Evolutionary conservation across 2,888 invertebrate species (phyloP), one percentile per base, ranked within the genome.

Genomic region (Antheraea yamamai): DNA sequence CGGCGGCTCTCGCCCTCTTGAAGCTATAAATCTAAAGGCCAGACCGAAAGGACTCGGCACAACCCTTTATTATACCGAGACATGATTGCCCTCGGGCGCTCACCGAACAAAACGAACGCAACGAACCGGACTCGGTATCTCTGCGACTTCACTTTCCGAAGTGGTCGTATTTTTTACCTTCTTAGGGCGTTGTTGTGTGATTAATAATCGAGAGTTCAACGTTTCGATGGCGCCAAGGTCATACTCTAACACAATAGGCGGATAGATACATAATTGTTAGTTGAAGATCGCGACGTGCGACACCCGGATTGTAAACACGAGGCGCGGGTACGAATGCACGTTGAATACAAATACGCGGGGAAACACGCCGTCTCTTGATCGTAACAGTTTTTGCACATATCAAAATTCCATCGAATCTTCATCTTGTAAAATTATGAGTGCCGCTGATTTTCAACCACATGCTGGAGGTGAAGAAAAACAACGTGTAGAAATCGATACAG

Each of bases 21-120:
- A 77, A 80, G 75, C 88, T 85, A 93, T 94, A 94, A 93, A 94
- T 93, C 91, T 91, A 86, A 88, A 87, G 87, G 87, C 82, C 87
- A 79, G 85, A 82, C 91, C 84, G 85, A 90, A 89, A 89, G 88
- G 91, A 91, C 91, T 89, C 91, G 64, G 89, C 89, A 85, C 90
- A 93, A 89, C 92, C 94, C 93, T 93, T 92, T 92, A 94, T 94
- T 94, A 94, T 87, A 88, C 87, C 88, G 86, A 91, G 93, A 91
- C 94, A 93, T 94, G 94, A 94, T 93, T 92, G 92, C 90, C 94
- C 94, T 87, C 89, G 84, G 91, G 94, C 92, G 90, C 87, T 91
- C 86, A 81, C 84, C 82, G 86, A 87, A 88, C 90, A 87, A 89
- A 92, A 89, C 89, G 92, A 91, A 92, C 89, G 91, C 91, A 92